Evolutionary conservation across 1,140 invertebrate species (phyloP).

Genomic region (Drosophila nigrodunni): DNA sequence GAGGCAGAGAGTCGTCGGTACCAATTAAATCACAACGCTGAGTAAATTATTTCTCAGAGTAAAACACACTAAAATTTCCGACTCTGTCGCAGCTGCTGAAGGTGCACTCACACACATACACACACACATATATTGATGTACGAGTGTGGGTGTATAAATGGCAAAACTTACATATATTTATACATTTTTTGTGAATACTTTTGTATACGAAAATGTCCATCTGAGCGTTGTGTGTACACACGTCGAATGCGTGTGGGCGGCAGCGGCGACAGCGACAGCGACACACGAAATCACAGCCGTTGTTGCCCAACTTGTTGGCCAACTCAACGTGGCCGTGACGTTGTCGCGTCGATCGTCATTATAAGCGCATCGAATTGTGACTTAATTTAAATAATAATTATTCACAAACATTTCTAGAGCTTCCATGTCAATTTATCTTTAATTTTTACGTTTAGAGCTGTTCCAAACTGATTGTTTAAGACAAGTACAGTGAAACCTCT

Average conservation of each 20-base stretch:
- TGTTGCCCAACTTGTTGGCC: constrained; percentile 62
- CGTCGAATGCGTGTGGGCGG: constrained; percentile 55
- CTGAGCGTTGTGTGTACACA: constrained; percentile 7
- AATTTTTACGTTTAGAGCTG: neutral
- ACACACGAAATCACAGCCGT: constrained; percentile 28
- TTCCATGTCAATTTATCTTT: neutral
- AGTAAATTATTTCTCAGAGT: constrained; percentile 19
- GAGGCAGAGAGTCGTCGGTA: neutral
- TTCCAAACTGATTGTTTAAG: no score
- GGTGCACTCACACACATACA: constrained; percentile 35
- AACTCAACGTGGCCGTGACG: constrained; percentile 55
- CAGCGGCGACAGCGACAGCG: neutral
- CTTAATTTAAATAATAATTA: constrained; percentile 22
- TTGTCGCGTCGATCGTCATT: constrained; percentile 38
- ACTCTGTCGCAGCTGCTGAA: constrained; percentile 34
- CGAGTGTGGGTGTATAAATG: constrained; percentile 41
- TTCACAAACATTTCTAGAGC: neutral
- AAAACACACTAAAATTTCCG: constrained; percentile 13
- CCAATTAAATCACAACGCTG: constrained; percentile 6
- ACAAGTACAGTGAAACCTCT: no score
- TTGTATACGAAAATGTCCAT: constrained; percentile 17
- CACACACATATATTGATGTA: constrained; percentile 28
- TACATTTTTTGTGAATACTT: neutral
- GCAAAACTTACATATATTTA: constrained; percentile 33
- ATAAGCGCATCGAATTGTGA: constrained; percentile 23